These are phyloP conservation scores for Hydropsyche betteni DNA, from an alignment of 2,888 invertebrate species.

Conservation along the genomic window DNA sequence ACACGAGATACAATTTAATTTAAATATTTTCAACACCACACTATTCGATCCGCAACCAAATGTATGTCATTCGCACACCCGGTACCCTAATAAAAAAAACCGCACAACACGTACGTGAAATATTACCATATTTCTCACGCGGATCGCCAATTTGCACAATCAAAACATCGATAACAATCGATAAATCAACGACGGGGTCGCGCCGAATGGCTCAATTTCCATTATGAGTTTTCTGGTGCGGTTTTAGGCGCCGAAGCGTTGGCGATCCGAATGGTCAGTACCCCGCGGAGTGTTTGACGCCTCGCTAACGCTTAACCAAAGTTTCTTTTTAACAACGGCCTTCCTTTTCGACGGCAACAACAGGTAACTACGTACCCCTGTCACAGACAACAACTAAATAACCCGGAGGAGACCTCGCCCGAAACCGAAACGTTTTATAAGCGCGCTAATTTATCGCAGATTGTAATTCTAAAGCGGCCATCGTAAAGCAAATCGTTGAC, in stretches of 20 bases:
- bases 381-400: conserved; percentile 30
- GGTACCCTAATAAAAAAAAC: background rate
- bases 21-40: conserved; percentile 11
- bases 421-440: background rate
- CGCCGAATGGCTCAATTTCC: conserved; percentile 3
- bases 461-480: background rate
- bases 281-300: conserved; percentile 32
- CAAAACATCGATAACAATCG: background rate
- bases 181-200: background rate
- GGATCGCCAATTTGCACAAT: background rate
- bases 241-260: conserved; percentile 9
- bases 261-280: background rate
- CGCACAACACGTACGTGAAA: background rate
- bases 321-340: conserved; percentile 15
- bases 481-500: background rate
- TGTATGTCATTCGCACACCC: conserved; percentile 3
- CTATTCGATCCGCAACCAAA: background rate
- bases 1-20: too few species aligned
- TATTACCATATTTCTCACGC: background rate
- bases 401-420: background rate
- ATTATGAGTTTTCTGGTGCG: conserved; percentile 10
- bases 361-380: conserved; percentile 7
- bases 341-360: too few species aligned
- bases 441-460: too few species aligned
- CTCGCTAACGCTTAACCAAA: conserved; percentile 8